Base-by-base conservation (phyloP, 1,140 invertebrate species). In the Drosophila arizonae region DNA sequence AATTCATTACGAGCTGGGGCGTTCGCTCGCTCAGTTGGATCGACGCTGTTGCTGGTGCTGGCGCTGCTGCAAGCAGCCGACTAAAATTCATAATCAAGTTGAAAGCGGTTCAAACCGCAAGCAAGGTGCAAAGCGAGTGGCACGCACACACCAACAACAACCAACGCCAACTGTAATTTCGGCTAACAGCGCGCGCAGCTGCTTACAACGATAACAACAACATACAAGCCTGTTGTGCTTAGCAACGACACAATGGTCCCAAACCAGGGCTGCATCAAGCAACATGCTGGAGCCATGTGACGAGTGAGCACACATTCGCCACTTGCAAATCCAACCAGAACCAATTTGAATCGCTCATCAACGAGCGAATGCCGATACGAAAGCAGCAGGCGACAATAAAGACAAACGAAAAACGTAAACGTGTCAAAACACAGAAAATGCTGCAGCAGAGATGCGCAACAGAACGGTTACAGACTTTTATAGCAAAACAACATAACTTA, bases 31-130 rank as follows among this genome's bases (percentile, higher is more conserved):
- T 48, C 26, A 28, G 28, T 11, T 52, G 21, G 26, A 45, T 21
- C 36, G 8, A 33, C 33, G 28, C 0, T 3, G 28, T 6, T 6
- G 28, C 4, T 30, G 39, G 6, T 41, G 46, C 11, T 30, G 33
- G 21, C 46, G 71, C 28, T 46, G 51, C 48, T 64, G 75, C 58
- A 58, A 46, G 46, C 46, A 15, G 21, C 5, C 69, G 70, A 74
- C 74, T 77, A 74, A 76, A 46, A 68, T 60, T 67, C 50, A 72
- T 61, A 87, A 84, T 80, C 84, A 64, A 72, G 79, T 88, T 88
- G 67, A 64, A 88, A 88, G 84, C 84, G 65, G 79, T 88, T 88
- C 61, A 60, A 88, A 88, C 84, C 67, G 73, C 72, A 66, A 54
- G 43, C 52, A 64, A 79, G 68, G 66, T 71, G 62, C 74, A 77